Conservation (phyloP, 2,888 invertebrate species). For the Zelleria hepariella region DNA sequence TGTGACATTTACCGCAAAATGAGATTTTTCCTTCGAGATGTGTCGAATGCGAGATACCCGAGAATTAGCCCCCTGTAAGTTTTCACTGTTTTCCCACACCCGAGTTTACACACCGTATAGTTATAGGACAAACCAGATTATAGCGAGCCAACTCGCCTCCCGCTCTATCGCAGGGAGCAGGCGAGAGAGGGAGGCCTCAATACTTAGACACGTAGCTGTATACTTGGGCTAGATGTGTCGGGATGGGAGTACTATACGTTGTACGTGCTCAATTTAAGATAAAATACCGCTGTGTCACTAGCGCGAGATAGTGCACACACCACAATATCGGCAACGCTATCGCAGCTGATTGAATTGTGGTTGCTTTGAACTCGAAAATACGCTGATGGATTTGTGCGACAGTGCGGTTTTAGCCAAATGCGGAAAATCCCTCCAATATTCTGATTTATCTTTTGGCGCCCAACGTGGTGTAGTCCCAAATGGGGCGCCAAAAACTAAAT, state of each 20-base stretch:
- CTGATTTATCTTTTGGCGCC: constrained; percentile 15
- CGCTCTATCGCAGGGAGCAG: background rate
- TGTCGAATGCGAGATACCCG: too few relatives aligned
- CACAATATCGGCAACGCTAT: background rate
- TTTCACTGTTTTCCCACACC: constrained; percentile 22
- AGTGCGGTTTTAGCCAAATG: background rate
- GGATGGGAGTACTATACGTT: background rate
- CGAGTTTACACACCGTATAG: constrained; percentile 1
- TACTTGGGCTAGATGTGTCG: constrained; percentile 3
- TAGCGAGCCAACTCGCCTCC: constrained; percentile 12
- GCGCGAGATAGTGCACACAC: background rate
- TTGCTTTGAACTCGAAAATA: background rate
- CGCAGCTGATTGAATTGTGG: background rate
- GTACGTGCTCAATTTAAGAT: constrained; percentile 10
- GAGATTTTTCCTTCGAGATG: too few relatives aligned
- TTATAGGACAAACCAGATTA: constrained; percentile 11
- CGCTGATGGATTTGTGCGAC: background rate
- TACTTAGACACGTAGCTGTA: constrained; percentile 10
- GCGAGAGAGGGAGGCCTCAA: background rate
- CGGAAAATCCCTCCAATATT: background rate
- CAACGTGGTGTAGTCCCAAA: too few relatives aligned
- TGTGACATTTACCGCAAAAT: too few relatives aligned
- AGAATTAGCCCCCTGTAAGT: too few relatives aligned
- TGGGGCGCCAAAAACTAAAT: too few relatives aligned
- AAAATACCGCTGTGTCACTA: background rate